Evolutionary conservation across 2,113 vertebrate species (phyloP).

Genomic region (Atractosteus spatula): DNA sequence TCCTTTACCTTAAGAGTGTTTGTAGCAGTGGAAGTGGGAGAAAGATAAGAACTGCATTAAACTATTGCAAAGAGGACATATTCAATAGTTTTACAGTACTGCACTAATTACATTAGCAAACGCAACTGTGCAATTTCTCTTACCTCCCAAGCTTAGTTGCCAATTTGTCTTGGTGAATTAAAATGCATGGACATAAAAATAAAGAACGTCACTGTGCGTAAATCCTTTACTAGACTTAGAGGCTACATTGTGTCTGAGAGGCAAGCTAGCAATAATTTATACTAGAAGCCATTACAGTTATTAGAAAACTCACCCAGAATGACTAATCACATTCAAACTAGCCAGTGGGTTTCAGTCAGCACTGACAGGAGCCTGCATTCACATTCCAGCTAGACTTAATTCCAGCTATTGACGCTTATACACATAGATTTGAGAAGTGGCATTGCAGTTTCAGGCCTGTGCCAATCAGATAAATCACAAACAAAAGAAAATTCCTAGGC

Average conservation of each 20-base stretch:
- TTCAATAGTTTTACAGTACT: too few relatives aligned
- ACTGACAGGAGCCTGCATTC: conserved; percentile 51
- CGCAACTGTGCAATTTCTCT: too few relatives aligned
- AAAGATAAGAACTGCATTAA: background rate
- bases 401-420: conserved; percentile 57
- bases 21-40: conserved; percentile 20
- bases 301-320: conserved; percentile 68
- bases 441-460: conserved; percentile 50
- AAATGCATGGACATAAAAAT: too few relatives aligned
- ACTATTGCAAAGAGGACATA: too few relatives aligned
- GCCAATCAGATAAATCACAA: conserved; percentile 48
- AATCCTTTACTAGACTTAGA: conserved; percentile 60
- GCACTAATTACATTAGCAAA: too few relatives aligned
- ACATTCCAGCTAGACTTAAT: conserved; percentile 6
- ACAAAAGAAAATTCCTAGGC: background rate
- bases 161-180: too few relatives aligned
- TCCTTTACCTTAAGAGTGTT: too few relatives aligned
- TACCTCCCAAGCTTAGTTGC: too few relatives aligned
- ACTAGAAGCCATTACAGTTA: conserved; percentile 61
- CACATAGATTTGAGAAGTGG: conserved; percentile 46
- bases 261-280: conserved; percentile 59
- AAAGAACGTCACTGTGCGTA: background rate
- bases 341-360: conserved; percentile 50
- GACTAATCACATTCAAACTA: conserved; percentile 53
- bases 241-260: conserved; percentile 55